Conservation (phyloP, 2,797 vertebrate genomes). For the Cyprinella venusta region DNA sequence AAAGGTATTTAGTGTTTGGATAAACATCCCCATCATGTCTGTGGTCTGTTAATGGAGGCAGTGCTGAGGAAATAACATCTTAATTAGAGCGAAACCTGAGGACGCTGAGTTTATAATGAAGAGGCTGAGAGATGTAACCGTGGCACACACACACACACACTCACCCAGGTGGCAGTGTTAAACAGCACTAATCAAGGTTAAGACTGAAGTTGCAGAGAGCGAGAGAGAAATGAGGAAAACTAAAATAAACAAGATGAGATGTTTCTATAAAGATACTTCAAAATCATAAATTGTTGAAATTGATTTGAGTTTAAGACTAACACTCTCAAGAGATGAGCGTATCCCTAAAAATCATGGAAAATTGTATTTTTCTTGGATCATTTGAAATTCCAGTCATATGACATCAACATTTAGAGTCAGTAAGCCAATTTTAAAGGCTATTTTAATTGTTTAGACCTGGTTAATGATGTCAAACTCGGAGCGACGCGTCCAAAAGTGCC, state of each 20-base stretch:
- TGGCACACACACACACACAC: neutral
- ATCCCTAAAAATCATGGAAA: neutral
- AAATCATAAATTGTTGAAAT: neutral
- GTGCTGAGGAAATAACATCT: slow-evolving; percentile 40
- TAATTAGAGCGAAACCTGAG: slow-evolving; percentile 16
- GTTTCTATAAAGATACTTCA: neutral
- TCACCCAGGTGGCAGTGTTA: neutral
- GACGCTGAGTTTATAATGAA: neutral
- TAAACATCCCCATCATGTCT: slow-evolving; percentile 16
- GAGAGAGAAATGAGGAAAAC: neutral
- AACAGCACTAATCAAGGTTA: slow-evolving; percentile 28
- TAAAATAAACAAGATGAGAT: neutral
- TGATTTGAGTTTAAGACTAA: neutral
- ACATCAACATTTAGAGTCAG: neutral
- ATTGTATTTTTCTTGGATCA: neutral
- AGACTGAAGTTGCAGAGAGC: slow-evolving; percentile 1
- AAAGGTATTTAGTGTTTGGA: neutral
- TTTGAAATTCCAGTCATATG: neutral
- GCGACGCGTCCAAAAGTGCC: neutral
- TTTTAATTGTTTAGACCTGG: no score
- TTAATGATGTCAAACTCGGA: no score
- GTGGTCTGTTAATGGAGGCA: neutral
- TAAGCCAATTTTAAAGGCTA: no score
- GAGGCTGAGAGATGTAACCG: neutral
- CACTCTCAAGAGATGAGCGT: neutral